Evolutionary conservation across 2,113 vertebrate species (phyloP).

Genomic region (Rhabdomys dilectus): DNA sequence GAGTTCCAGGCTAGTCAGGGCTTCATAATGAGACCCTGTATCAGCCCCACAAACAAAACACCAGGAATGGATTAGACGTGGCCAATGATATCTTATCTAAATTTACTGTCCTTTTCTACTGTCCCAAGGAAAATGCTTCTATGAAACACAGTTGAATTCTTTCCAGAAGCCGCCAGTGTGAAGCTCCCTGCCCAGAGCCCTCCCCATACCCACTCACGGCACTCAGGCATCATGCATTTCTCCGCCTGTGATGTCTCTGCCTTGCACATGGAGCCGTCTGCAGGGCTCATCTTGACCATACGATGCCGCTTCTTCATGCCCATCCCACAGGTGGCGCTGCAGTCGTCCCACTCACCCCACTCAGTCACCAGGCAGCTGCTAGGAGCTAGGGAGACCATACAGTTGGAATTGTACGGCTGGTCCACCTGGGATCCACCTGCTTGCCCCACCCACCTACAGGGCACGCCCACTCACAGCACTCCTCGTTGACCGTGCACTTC

Average conservation of each 20-base stretch:
- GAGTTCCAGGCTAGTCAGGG: not conserved
- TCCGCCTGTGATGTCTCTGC: conserved; percentile 95
- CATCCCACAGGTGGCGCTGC: conserved; percentile 97
- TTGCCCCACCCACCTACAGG: accelerated
- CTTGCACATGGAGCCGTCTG: conserved; percentile 96
- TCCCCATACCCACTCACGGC: conserved; percentile 90
- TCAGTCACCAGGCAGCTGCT: conserved; percentile 98
- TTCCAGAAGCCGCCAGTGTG: not conserved
- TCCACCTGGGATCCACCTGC: accelerated
- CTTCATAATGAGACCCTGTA: not conserved
- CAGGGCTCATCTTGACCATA: conserved; percentile 97
- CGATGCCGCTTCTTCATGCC: conserved; percentile 96
- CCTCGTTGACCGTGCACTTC: conserved; percentile 95
- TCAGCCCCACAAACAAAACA: not conserved
- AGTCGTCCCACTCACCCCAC: conserved; percentile 98
- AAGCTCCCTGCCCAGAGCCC: not conserved
- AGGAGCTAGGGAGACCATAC: conserved; percentile 85
- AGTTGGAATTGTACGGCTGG: accelerated
- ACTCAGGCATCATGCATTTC: conserved; percentile 99
- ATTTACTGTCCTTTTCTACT: not conserved
- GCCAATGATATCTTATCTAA: not conserved
- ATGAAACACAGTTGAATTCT: not conserved
- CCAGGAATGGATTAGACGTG: not conserved
- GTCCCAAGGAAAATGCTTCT: not conserved
- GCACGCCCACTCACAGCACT: conserved; percentile 92